These are phyloP conservation scores for Pongo pygmaeus DNA, from an alignment of 2,113 vertebrate genomes.

Conservation along the genomic window DNA sequence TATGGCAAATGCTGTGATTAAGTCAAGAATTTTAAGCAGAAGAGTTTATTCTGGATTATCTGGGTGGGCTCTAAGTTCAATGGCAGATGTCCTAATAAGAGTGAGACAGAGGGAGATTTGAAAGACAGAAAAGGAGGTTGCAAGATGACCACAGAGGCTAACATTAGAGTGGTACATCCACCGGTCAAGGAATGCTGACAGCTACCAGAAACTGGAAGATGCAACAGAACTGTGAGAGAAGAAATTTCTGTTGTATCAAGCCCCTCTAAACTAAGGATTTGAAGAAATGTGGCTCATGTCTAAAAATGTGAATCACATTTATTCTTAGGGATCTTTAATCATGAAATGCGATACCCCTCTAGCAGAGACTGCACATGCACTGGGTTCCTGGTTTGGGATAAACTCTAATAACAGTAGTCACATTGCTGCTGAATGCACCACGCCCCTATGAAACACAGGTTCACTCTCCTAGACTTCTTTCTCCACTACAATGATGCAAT, in stretches of 20 bases:
- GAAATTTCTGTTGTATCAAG: background rate
- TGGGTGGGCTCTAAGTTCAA: background rate
- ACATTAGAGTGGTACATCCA: background rate
- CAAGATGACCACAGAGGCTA: background rate
- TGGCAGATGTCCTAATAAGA: background rate
- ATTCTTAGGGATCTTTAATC: background rate
- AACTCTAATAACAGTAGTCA: background rate
- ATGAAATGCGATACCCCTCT: background rate
- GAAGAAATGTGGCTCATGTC: background rate
- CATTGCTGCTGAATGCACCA: background rate
- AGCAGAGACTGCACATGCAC: background rate
- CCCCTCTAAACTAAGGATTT: background rate
- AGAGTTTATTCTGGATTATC: background rate
- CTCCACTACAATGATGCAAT: too few species aligned
- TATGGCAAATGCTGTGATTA: background rate
- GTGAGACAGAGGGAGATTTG: background rate
- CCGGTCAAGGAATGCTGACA: background rate
- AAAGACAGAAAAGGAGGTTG: background rate
- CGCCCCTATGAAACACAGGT: background rate
- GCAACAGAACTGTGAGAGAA: background rate
- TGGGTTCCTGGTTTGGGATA: background rate
- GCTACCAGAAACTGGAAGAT: background rate
- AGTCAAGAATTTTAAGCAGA: background rate
- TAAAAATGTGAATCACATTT: background rate
- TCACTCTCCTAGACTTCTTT: background rate